Evolutionary conservation across 2,888 invertebrate species (phyloP).

Genomic region (Tanaodytes sp.): DNA sequence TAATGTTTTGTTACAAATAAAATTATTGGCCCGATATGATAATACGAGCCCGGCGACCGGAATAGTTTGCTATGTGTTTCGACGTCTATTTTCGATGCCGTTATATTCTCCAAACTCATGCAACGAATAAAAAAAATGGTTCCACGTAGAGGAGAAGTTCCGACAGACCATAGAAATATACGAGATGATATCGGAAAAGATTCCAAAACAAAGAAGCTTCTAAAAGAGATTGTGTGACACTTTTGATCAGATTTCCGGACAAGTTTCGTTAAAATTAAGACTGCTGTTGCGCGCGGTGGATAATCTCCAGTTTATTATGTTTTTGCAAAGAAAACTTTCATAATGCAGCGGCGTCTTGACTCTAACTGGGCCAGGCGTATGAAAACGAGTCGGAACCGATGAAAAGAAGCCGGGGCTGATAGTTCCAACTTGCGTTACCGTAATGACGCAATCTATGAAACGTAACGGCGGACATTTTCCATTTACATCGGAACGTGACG

Average conservation of each 20-base stretch:
- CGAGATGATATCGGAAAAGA: no score
- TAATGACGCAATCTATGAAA: constrained; percentile 20
- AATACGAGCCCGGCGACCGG: no score
- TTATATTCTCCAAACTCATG: no score
- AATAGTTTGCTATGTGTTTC: no score
- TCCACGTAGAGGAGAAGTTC: no score
- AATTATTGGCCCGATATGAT: no score
- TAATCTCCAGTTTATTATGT: constrained; percentile 18
- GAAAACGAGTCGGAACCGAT: neutral
- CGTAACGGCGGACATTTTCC: constrained; percentile 26
- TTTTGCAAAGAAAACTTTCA: constrained; percentile 8
- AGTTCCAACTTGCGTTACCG: constrained; percentile 13
- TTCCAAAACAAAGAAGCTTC: no score
- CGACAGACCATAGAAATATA: no score
- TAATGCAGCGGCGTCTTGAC: neutral
- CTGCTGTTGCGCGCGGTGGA: constrained; percentile 2
- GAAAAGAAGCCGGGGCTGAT: constrained; percentile 2
- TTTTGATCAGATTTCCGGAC: neutral
- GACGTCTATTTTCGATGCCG: no score
- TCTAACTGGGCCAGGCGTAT: constrained; percentile 23
- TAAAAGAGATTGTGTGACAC: no score
- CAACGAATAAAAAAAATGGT: no score
- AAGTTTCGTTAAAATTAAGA: constrained; percentile 22
- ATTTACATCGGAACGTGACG: constrained; percentile 26
- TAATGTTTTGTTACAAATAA: no score